Base-by-base conservation (phyloP, 2,797 vertebrate species). In the Cephalopachus bancanus region DNA sequence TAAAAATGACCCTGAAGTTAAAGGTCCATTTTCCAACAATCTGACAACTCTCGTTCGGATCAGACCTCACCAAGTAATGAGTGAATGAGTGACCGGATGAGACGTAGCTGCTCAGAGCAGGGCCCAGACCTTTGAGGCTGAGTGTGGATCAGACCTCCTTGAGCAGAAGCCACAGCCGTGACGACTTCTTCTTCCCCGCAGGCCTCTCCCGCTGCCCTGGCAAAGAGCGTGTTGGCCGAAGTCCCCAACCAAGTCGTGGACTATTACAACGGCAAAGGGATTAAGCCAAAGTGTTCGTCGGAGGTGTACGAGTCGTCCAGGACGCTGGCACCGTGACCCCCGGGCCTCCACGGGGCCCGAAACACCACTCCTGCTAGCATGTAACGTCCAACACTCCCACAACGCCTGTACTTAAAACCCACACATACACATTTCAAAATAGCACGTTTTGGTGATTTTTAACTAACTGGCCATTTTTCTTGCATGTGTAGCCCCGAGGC, bases 221-320 rank as follows among this genome's bases (percentile, higher is more conserved):
- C 99, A 83, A 99, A 99, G 98, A 99, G 99, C 12, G 99, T 99
- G 98, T 97, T 99, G 99, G 99, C 99, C 37, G 99, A 99, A 99
- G 99, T 99, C 98, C 99, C 99, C 60, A 99, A 99, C 98, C 99
- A 99, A 98, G 99, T 99, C 95, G 99, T 99, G 98, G 99, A 99
- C 99, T 99, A 99, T 99, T 99, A 99, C 99, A 99, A 99, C 81
- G 99, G 99, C 94, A 99, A 99, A 99, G 99, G 99, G 97, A 99
- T 99, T 98, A 99, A 99, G 98, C 99, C 99, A 98, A 99, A 99
- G 98, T 99, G 99, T 98, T 97, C 99, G 97, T 99, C 99, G 19
- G 99, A 99, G 97, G 81, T 98, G 93, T 99, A 99, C 3, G 99
- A 99, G 98, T 99, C 99, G 99, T 99, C 99, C 98, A 99, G 99